These are phyloP conservation scores for Galeruca laticollis DNA, from an alignment of 2,888 invertebrate genomes.

Conservation along the genomic window DNA sequence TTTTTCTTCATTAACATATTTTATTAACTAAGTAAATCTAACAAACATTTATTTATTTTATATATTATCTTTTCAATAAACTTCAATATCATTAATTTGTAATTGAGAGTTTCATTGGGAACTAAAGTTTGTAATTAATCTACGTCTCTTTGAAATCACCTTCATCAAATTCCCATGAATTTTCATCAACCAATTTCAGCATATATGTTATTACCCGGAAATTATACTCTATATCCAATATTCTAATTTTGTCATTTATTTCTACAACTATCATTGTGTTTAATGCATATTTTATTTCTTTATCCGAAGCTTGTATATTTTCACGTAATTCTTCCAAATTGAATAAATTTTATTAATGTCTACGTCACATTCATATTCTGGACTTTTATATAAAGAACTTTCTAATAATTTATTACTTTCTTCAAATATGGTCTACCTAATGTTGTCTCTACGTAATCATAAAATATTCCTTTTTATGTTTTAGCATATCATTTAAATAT, in stretches of 20 bases:
- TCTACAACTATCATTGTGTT: conserved; percentile 75
- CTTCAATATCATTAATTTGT: too few relatives aligned
- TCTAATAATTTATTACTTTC: conserved; percentile 78
- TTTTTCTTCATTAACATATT: too few relatives aligned
- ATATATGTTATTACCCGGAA: conserved; percentile 83
- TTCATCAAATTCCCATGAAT: conserved; percentile 83
- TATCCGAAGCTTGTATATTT: conserved; percentile 82
- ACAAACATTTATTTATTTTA: too few relatives aligned
- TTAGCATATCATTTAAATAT: too few relatives aligned
- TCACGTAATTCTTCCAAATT: conserved; percentile 77
- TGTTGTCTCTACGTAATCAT: conserved; percentile 85
- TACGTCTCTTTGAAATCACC: conserved; percentile 78
- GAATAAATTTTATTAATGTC: conserved; percentile 74
- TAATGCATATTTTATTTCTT: conserved; percentile 77
- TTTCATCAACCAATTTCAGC: conserved; percentile 85
- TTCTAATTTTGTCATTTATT: conserved; percentile 75
- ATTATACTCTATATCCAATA: conserved; percentile 80
- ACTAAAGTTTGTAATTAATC: conserved; percentile 79
- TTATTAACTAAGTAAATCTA: too few relatives aligned
- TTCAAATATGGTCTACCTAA: conserved; percentile 81
- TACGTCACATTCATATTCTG: conserved; percentile 80
- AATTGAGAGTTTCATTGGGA: conserved; percentile 76
- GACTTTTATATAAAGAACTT: conserved; percentile 80
- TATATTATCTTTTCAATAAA: too few relatives aligned
- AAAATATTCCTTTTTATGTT: conserved; percentile 82